Conservation (phyloP, 1,140 invertebrate species). For the Psilanteris sp. region DNA sequence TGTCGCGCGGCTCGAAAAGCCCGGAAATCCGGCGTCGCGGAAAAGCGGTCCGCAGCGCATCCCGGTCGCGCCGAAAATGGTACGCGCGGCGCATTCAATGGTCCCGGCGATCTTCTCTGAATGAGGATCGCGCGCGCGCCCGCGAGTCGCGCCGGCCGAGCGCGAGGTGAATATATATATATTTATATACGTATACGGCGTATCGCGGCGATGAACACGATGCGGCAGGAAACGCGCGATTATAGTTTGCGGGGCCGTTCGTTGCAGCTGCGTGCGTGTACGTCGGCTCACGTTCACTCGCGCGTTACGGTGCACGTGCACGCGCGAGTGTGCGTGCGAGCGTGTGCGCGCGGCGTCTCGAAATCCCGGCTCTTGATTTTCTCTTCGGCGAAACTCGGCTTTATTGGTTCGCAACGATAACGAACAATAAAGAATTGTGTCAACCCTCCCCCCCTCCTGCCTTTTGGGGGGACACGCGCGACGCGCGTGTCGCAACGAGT, state of each 20-base stretch:
- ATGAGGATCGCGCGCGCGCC: slow-evolving; percentile 67
- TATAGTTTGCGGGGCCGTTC: slow-evolving; percentile 70
- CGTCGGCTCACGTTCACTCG: slow-evolving; percentile 44
- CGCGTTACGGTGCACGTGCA: slow-evolving; percentile 46
- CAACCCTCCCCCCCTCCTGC: too few species aligned
- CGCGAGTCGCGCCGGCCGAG: slow-evolving; percentile 24
- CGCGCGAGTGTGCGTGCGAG: too few species aligned
- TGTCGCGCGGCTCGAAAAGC: too few species aligned
- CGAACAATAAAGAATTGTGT: slow-evolving; percentile 37
- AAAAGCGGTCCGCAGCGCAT: too few species aligned
- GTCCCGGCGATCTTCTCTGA: slow-evolving; percentile 41
- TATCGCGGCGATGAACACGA: slow-evolving; percentile 71
- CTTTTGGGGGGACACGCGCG: too few species aligned
- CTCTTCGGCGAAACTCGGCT: slow-evolving; percentile 20
- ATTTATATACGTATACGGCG: too few species aligned
- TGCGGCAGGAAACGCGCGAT: slow-evolving; percentile 75
- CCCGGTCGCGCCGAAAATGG: too few species aligned
- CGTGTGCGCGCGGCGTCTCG: slow-evolving; percentile 12
- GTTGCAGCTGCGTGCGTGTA: slow-evolving; percentile 46
- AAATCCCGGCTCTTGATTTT: slow-evolving; percentile 41
- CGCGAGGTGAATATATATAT: slow-evolving; percentile 63
- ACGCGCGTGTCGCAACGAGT: too few species aligned
- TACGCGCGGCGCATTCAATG: not conserved
- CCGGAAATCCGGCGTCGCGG: too few species aligned
- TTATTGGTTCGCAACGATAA: slow-evolving; percentile 41